A percentile compares a stretch with the other conserved stretches of the same genome.
Conservation (phyloP, 2,113 vertebrate genomes). For the Todiramphus saurophagus region DNA sequence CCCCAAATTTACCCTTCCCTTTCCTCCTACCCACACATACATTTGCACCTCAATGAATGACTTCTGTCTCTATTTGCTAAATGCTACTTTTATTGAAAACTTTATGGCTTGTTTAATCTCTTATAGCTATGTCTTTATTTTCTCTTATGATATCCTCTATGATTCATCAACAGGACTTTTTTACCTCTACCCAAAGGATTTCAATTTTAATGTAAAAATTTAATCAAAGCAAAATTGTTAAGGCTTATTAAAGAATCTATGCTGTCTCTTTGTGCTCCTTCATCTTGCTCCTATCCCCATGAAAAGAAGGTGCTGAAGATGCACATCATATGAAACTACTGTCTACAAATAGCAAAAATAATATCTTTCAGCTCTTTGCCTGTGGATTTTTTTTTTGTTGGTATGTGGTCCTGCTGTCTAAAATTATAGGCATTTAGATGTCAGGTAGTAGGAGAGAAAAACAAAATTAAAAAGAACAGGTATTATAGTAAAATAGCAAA, state of each 20-base stretch:
- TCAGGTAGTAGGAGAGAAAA: slow-evolving; percentile 25
- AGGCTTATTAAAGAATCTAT: background rate
- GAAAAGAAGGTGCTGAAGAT: background rate
- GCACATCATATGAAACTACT: slow-evolving; percentile 1
- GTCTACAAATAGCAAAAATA: slow-evolving; percentile 51
- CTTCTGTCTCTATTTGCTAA: background rate
- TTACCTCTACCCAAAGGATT: background rate
- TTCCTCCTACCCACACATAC: background rate
- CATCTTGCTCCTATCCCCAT: background rate
- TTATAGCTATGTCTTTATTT: background rate
- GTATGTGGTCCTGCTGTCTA: slow-evolving; percentile 32
- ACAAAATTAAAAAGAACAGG: slow-evolving; percentile 25
- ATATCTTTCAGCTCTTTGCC: slow-evolving; percentile 27
- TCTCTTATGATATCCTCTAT: background rate
- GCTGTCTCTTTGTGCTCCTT: background rate
- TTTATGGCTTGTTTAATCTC: background rate
- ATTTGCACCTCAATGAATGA: background rate
- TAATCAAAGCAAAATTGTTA: slow-evolving; percentile 29
- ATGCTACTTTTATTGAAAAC: background rate
- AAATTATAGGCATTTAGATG: slow-evolving; percentile 70
- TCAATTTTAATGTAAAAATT: background rate
- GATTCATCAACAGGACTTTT: background rate
- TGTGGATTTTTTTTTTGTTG: background rate
- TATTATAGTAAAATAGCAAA: slow-evolving; percentile 58
- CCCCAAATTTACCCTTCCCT: background rate